Evolutionary conservation across 2,113 vertebrate species (phyloP).

Genomic region (Montifringilla adamsi): DNA sequence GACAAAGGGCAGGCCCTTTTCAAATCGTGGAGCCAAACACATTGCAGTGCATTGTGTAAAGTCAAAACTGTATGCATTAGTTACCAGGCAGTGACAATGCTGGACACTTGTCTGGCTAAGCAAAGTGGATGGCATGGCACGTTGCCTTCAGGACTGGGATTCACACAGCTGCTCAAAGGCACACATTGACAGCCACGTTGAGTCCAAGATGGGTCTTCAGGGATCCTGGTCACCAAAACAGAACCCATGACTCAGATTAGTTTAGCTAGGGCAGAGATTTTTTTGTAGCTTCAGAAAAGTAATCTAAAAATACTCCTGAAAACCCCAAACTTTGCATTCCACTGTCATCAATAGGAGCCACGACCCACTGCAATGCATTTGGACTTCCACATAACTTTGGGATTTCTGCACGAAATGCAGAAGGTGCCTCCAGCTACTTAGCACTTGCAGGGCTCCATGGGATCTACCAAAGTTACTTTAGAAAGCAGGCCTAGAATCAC

Average conservation of each 20-base stretch:
- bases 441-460: background rate
- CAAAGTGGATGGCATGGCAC: background rate
- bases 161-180: background rate
- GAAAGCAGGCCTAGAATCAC: background rate
- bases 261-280: background rate
- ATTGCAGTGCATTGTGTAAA: constrained; percentile 29
- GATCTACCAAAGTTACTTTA: background rate
- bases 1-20: constrained; percentile 57
- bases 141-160: background rate
- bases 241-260: background rate
- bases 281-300: background rate
- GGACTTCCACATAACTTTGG: background rate
- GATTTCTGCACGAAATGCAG: background rate
- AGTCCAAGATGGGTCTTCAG: background rate
- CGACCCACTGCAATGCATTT: fast-evolving
- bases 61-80: constrained; percentile 1
- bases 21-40: constrained; percentile 33
- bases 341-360: background rate
- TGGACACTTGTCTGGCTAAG: background rate
- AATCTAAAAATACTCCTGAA: background rate
- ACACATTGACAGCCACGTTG: background rate
- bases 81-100: background rate
- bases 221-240: background rate
- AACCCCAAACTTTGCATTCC: background rate
- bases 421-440: background rate